phyloP scores from a whole-genome alignment of 2,797 vertebrate genomes.

The Pteropus rufus region DNA sequence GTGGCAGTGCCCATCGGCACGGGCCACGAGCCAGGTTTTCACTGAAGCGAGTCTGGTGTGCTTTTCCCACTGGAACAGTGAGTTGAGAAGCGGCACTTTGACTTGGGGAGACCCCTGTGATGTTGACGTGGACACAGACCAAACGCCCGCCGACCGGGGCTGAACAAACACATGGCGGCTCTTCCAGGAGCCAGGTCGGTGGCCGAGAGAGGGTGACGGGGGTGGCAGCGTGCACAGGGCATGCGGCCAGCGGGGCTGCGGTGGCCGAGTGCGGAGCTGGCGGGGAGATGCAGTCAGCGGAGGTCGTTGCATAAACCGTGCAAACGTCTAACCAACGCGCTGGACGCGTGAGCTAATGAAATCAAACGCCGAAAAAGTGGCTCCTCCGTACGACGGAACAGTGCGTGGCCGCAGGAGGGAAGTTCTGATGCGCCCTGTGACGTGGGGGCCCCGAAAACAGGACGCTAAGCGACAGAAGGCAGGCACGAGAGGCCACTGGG shows the following conservation, averaged over 20 bases:
- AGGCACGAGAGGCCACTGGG: too few relatives aligned
- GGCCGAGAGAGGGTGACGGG: too few relatives aligned
- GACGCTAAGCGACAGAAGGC: neutral
- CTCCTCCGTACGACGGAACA: neutral
- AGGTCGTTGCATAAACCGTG: too few relatives aligned
- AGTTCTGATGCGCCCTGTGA: neutral
- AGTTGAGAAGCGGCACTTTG: neutral
- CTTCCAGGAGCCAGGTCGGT: too few relatives aligned
- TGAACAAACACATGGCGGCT: neutral
- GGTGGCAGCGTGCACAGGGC: too few relatives aligned
- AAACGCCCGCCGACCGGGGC: neutral
- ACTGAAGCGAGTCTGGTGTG: rapidly evolving
- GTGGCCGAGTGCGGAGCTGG: too few relatives aligned
- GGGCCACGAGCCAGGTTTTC: neutral
- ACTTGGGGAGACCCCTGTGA: neutral
- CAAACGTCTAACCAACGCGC: too few relatives aligned
- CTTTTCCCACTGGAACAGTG: neutral
- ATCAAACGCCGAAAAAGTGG: neutral
- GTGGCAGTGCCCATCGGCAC: rapidly evolving
- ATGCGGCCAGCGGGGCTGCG: too few relatives aligned
- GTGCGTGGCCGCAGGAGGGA: neutral
- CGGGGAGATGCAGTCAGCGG: too few relatives aligned
- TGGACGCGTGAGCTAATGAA: too few relatives aligned
- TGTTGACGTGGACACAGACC: neutral
- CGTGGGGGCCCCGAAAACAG: neutral